phyloP scores from a whole-genome alignment of 2,797 vertebrate species.

The Urocyon cinereoargenteus region DNA sequence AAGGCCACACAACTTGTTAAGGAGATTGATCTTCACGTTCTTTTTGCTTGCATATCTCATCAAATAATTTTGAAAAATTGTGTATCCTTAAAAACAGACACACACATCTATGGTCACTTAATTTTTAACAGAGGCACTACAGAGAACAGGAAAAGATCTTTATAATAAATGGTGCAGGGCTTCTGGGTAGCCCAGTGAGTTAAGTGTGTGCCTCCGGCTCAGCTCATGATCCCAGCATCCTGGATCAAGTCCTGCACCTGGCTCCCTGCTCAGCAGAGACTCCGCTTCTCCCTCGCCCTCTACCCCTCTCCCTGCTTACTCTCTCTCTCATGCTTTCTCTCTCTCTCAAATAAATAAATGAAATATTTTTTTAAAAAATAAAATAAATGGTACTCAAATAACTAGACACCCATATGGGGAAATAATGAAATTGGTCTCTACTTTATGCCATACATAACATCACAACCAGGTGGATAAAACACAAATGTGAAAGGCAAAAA shows the following conservation, averaged over 20 bases:
- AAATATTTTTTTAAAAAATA: no score
- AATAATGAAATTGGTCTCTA: neutral
- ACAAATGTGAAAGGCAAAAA: conserved; percentile 33
- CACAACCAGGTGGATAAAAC: conserved; percentile 22
- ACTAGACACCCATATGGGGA: neutral
- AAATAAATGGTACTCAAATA: no score
- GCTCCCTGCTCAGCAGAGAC: no score
- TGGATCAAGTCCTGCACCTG: no score
- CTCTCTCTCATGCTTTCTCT: no score
- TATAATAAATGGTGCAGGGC: neutral
- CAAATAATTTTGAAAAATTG: conserved; percentile 7
- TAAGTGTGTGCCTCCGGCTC: no score
- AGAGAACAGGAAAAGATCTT: neutral
- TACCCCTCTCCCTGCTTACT: no score
- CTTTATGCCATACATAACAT: neutral
- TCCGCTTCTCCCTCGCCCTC: no score
- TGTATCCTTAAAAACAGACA: neutral
- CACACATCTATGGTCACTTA: neutral
- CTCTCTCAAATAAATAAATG: no score
- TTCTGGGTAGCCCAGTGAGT: no score
- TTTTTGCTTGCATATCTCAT: neutral
- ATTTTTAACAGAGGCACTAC: neutral
- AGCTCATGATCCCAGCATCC: no score
- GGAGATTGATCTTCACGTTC: neutral
- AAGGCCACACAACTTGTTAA: neutral